Conservation (phyloP, 1,140 invertebrate genomes). For the Apis florea region DNA sequence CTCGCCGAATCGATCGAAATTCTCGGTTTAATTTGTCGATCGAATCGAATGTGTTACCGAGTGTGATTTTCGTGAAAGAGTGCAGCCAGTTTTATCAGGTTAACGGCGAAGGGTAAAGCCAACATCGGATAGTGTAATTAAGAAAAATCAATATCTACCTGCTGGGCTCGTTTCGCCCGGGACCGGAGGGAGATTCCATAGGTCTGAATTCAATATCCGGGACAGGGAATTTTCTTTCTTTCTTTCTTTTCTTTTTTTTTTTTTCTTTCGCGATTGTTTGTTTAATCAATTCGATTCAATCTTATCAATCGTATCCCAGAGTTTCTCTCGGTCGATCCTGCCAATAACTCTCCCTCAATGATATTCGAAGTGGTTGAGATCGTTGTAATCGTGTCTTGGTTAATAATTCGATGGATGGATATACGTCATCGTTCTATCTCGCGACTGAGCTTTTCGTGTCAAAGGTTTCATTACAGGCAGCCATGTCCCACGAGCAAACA, state of each 20-base stretch:
- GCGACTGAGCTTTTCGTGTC: background rate
- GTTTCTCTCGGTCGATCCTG: background rate
- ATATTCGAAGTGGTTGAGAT: rapidly evolving
- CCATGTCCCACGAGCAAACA: constrained; percentile 5
- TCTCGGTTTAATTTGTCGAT: background rate
- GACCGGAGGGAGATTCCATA: background rate
- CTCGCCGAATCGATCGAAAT: background rate
- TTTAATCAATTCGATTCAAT: constrained; percentile 34
- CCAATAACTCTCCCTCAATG: too few relatives aligned
- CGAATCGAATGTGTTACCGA: background rate
- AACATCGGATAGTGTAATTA: constrained; percentile 33
- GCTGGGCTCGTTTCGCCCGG: constrained; percentile 33
- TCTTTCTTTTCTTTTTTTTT: too few relatives aligned
- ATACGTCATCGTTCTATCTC: background rate
- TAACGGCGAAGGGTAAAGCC: constrained; percentile 8
- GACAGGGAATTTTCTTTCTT: background rate
- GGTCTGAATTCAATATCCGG: constrained; percentile 23
- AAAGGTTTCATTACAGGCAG: constrained; percentile 35
- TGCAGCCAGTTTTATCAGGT: background rate
- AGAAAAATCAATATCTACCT: constrained; percentile 52
- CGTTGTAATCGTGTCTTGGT: background rate
- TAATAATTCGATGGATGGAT: background rate
- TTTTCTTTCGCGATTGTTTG: background rate
- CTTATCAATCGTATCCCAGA: background rate
- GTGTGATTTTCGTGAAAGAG: background rate